Conservation (phyloP, 2,113 vertebrate species). For the Eulemur rufifrons region DNA sequence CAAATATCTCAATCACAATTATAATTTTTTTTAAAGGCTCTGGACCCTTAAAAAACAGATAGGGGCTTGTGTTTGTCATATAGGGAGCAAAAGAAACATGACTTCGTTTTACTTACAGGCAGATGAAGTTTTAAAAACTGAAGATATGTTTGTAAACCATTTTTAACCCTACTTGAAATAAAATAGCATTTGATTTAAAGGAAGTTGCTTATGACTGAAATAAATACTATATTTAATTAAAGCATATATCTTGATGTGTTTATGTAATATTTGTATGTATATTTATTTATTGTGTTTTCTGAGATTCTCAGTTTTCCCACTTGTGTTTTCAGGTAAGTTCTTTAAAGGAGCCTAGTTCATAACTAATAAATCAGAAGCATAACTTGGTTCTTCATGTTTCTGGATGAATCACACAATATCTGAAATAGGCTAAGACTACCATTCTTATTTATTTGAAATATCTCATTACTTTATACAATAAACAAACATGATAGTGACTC, state of each 20-base stretch:
- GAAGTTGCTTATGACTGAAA: neutral
- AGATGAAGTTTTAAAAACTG: neutral
- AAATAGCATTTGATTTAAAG: neutral
- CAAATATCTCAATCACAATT: neutral
- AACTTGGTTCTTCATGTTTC: neutral
- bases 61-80: neutral
- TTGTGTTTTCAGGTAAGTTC: neutral
- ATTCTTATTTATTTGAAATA: constrained; percentile 4
- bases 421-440: neutral
- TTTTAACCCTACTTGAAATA: neutral
- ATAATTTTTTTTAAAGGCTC: neutral
- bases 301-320: neutral
- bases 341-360: neutral
- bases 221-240: neutral
- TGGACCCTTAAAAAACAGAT: neutral
- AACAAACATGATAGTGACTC: neutral
- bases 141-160: neutral
- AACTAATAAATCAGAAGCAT: neutral
- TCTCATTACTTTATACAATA: neutral
- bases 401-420: neutral
- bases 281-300: neutral
- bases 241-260: neutral
- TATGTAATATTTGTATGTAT: neutral
- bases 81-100: neutral
- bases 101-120: neutral